Evolutionary conservation across 2,113 vertebrate species (phyloP), one percentile per base, ranked within the genome.

Genomic region (Polypterus bichir): DNA sequence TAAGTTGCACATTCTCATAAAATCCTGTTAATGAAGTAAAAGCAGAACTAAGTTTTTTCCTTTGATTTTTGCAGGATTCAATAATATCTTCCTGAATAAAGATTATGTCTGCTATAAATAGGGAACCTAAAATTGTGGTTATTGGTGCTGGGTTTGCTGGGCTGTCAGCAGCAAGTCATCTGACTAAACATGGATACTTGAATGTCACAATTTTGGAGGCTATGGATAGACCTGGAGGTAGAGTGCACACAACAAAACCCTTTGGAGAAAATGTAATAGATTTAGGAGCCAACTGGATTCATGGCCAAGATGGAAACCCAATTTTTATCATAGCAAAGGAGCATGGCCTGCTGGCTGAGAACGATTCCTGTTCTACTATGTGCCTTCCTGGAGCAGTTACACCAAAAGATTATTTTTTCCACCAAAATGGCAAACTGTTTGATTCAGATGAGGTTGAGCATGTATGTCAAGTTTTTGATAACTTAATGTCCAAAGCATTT

Each of bases 221-320:
- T 27, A 74, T 61, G 47, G 70, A 60, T 2, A 63, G 68, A 54
- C 48, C 69, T 7, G 77, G 77, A 10, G 77, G 76, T 11, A 59
- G 77, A 48, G 65, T 70, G 5, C 63, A 61, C 62, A 76, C 77
- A 2, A 69, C 60, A 27, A 73, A 67, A 56, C 74, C 74, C 4
- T 78, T 78, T 49, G 71, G 64, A 1, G n/a, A 68, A 54, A 65
- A 74, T 44, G 60, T 73, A 3, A 69, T 79, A 9, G 77, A 79
- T 60, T 49, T 75, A 49, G 77, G 78, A 6, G 74, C 78, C 1
- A 73, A 73, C 53, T 81, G 77, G 71, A 75, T 79, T 60, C 78
- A 81, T 6, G 78, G 75, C 1, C 73, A 66, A 8, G 66, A 68
- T 5, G 66, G 63, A 45, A 81, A 81, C 47, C 69, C 68, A 1